These are phyloP conservation scores for Neoarius graeffei DNA, from an alignment of 2,113 vertebrate genomes.

Conservation along the genomic window DNA sequence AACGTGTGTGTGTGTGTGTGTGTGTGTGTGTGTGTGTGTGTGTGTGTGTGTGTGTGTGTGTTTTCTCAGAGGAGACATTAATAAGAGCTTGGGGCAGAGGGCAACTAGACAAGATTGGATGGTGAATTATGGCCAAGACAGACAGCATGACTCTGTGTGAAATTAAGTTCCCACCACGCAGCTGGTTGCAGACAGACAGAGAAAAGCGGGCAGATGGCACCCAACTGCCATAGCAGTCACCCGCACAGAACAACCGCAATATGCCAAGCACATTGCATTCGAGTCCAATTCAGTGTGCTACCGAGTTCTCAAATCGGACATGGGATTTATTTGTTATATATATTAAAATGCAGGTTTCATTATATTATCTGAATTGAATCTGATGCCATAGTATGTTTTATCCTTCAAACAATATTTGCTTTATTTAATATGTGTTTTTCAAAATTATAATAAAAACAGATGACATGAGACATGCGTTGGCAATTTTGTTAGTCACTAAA, in stretches of 20 bases:
- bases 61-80: neutral
- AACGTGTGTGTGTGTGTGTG: neutral
- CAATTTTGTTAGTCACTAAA: neutral
- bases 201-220: slow-evolving; percentile 50
- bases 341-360: neutral
- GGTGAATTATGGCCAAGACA: slow-evolving; percentile 37
- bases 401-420: neutral
- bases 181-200: slow-evolving; percentile 42
- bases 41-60: neutral
- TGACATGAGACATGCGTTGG: neutral
- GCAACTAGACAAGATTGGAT: slow-evolving; percentile 36
- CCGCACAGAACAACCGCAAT: slow-evolving; percentile 38
- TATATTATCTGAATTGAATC: neutral
- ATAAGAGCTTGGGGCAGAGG: slow-evolving; percentile 12
- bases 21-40: neutral
- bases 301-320: slow-evolving; percentile 10
- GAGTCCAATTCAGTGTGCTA: neutral
- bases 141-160: slow-evolving; percentile 40
- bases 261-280: slow-evolving; percentile 34
- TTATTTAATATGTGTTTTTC: neutral
- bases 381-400: neutral
- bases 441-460: neutral
- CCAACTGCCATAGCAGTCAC: slow-evolving; percentile 42
- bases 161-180: slow-evolving; percentile 43
- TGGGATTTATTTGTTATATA: neutral